Conservation (phyloP, 2,888 invertebrate genomes). For the Serrognathus titanus region DNA sequence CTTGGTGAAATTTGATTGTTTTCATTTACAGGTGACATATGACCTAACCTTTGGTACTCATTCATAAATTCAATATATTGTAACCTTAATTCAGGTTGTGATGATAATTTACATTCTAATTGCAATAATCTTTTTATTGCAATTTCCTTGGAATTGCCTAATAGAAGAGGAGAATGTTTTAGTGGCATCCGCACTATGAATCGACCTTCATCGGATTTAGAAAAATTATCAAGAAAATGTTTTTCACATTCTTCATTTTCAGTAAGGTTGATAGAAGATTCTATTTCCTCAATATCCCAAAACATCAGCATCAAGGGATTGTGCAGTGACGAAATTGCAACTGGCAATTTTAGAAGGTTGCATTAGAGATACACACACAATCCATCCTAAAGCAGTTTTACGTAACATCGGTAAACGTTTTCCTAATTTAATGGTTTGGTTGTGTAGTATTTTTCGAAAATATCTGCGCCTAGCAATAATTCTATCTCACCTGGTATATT, state of each 20-base stretch:
- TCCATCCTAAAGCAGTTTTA: conserved; percentile 1
- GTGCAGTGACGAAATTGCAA: too few relatives aligned
- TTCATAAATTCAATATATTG: not conserved
- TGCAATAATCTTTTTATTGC: not conserved
- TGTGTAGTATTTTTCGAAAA: too few relatives aligned
- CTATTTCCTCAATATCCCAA: not conserved
- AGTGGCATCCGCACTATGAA: not conserved
- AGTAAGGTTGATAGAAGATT: not conserved
- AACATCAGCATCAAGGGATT: not conserved
- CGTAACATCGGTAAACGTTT: not conserved
- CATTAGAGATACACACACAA: not conserved
- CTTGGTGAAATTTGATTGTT: not conserved
- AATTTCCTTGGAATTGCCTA: not conserved
- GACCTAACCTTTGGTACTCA: not conserved
- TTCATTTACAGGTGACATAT: not conserved
- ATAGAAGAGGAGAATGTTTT: not conserved
- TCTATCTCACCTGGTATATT: not conserved
- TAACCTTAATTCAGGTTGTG: not conserved
- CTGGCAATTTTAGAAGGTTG: too few relatives aligned
- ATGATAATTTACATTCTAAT: not conserved
- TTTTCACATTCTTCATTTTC: not conserved
- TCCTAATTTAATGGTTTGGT: too few relatives aligned
- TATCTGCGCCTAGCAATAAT: not conserved
- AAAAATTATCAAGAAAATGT: not conserved
- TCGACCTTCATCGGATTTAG: not conserved